Conservation (phyloP, 1,140 invertebrate species). For the Drosophila obscura region DNA sequence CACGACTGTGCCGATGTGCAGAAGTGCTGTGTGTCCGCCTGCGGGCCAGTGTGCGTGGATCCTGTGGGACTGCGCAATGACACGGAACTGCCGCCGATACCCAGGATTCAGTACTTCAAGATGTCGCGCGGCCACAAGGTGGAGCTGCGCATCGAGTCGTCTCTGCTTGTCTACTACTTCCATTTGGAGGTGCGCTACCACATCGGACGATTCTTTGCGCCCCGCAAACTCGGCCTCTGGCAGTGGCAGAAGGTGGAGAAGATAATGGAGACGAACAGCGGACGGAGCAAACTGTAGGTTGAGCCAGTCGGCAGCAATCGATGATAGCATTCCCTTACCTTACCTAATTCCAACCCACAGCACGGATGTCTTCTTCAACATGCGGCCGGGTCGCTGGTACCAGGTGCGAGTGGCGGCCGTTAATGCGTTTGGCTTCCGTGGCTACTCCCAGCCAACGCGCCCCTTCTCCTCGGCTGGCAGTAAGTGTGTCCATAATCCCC, state of each 20-base stretch:
- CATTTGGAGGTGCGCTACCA: conserved; percentile 86
- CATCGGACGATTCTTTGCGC: conserved; percentile 84
- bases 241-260: conserved; percentile 82
- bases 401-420: conserved; percentile 90
- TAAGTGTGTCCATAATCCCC: conserved; percentile 47
- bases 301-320: not conserved
- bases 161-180: conserved; percentile 66
- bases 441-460: conserved; percentile 87
- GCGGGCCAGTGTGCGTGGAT: conserved; percentile 87
- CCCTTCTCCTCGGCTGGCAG: conserved; percentile 87
- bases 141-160: conserved; percentile 75
- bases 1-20: conserved; percentile 87
- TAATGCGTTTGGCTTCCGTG: conserved; percentile 88
- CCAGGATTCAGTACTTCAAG: conserved; percentile 65
- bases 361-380: conserved; percentile 85
- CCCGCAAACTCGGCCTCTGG: conserved; percentile 85
- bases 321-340: not conserved
- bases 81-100: conserved; percentile 70
- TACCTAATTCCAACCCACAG: conserved; percentile 31
- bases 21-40: conserved; percentile 87
- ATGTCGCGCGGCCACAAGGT: conserved; percentile 73
- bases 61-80: conserved; percentile 85
- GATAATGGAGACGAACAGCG: conserved; percentile 65
- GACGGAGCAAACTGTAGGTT: conserved; percentile 62
- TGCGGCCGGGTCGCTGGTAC: conserved; percentile 90